A percentile compares a stretch with the other conserved stretches of the same genome.
Conservation (phyloP, 2,888 invertebrate species). For the Augochlorella aurata region DNA sequence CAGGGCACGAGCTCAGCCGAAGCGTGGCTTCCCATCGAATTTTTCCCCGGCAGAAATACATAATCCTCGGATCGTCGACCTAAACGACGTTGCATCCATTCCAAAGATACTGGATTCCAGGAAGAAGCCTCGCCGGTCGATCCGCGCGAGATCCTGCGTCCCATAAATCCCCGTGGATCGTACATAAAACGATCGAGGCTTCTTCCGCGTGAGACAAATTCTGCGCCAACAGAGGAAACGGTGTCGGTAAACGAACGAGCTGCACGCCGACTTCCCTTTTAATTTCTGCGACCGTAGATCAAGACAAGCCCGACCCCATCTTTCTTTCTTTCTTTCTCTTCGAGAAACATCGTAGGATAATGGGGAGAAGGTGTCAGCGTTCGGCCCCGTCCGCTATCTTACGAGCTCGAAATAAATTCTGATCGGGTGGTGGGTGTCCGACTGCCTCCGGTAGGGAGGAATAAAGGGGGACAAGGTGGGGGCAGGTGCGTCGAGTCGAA, state of each 20-base stretch:
- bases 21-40: conserved; percentile 2
- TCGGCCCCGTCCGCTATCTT: conserved; percentile 46
- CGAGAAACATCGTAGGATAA: conserved; percentile 12
- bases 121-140: conserved; percentile 5
- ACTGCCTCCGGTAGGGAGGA: neutral
- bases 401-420: conserved; percentile 50
- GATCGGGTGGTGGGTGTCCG: neutral
- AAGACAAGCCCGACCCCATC: neutral
- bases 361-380: conserved; percentile 42
- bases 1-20: neutral
- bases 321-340: neutral
- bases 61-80: conserved; percentile 16
- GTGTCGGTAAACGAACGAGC: conserved; percentile 2
- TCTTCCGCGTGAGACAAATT: conserved; percentile 42
- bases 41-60: neutral
- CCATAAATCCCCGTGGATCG: conserved; percentile 48
- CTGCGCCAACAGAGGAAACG: conserved; percentile 10
- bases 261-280: conserved; percentile 47
- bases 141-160: conserved; percentile 26
- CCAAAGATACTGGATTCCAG: conserved; percentile 7
- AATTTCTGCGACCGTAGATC: conserved; percentile 35
- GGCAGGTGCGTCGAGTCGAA: conserved; percentile 75
- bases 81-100: conserved; percentile 18
- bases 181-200: conserved; percentile 46
- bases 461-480: conserved; percentile 47